A percentile compares a stretch with the other conserved stretches of the same genome.
These are phyloP conservation scores for Cosmia trapezina DNA, from an alignment of 2,888 invertebrate genomes.

Conservation along the genomic window DNA sequence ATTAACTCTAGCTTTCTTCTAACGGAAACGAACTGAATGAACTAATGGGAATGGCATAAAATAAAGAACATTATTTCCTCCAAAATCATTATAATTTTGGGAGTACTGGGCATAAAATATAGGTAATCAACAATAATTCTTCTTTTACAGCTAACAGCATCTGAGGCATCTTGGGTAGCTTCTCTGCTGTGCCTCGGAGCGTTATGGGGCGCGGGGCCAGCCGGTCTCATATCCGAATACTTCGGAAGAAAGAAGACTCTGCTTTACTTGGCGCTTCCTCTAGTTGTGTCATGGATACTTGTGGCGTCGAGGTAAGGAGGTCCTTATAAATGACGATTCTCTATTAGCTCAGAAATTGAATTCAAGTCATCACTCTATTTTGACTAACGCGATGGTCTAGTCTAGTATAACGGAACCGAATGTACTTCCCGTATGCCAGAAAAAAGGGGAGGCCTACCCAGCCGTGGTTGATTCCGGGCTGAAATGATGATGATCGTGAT, in stretches of 20 bases:
- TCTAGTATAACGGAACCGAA: too few relatives aligned
- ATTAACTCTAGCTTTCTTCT: too few relatives aligned
- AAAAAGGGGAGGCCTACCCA: too few relatives aligned
- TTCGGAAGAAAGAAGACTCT: conserved; percentile 90
- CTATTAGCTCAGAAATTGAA: background rate
- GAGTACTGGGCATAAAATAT: background rate
- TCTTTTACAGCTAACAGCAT: conserved; percentile 69
- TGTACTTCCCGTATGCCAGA: too few relatives aligned
- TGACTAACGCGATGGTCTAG: too few relatives aligned
- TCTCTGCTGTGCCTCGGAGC: conserved; percentile 90
- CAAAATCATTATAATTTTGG: background rate
- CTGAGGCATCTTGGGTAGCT: conserved; percentile 89
- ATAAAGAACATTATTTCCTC: background rate
- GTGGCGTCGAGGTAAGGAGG: conserved; percentile 87
- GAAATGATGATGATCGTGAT: too few relatives aligned
- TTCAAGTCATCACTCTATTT: too few relatives aligned
- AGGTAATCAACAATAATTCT: background rate
- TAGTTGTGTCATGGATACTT: conserved; percentile 90
- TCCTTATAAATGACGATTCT: background rate
- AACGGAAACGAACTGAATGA: too few relatives aligned
- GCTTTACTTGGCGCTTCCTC: conserved; percentile 87
- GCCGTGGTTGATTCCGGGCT: too few relatives aligned
- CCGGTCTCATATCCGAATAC: conserved; percentile 88
- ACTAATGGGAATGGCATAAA: background rate
- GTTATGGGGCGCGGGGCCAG: conserved; percentile 89